These are phyloP conservation scores for Exephanes ischioxanthus DNA, from an alignment of 2,888 invertebrate species.

Conservation along the genomic window DNA sequence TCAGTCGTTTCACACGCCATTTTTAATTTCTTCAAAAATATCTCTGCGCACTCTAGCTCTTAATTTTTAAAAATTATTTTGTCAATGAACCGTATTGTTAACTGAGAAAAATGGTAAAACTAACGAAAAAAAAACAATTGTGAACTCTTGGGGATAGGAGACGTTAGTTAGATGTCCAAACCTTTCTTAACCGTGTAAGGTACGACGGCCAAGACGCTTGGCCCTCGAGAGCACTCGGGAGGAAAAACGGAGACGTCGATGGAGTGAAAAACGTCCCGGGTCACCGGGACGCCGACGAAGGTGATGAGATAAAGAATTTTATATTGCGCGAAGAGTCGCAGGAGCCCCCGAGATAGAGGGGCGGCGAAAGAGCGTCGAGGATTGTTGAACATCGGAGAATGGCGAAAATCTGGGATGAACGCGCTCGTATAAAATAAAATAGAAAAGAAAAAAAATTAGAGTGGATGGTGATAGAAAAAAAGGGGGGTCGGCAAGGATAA, in stretches of 20 bases:
- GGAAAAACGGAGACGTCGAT: constrained; percentile 50
- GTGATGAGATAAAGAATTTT: constrained; percentile 53
- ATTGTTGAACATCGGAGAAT: constrained; percentile 7
- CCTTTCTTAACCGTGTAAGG: neutral
- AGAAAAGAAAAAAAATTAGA: constrained; percentile 13
- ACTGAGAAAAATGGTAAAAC: neutral
- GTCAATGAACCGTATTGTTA: neutral
- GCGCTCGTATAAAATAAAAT: constrained; percentile 26
- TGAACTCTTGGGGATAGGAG: neutral
- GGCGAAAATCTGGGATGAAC: constrained; percentile 30
- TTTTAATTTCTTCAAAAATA: no score
- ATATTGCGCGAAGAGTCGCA: constrained; percentile 29
- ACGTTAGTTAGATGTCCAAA: neutral
- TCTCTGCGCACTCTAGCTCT: no score
- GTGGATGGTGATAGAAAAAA: neutral
- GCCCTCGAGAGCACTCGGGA: neutral
- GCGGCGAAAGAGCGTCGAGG: constrained; percentile 5
- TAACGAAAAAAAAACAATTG: neutral
- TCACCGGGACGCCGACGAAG: constrained; percentile 17
- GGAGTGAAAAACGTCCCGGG: constrained; percentile 49
- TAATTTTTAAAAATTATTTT: no score
- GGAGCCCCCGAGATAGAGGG: neutral
- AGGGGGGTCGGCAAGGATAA: neutral
- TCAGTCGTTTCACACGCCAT: no score
- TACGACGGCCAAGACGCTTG: constrained; percentile 17